Percentiles rank a stretch among this genome's conserved stretches.
phyloP scores from a whole-genome alignment of 2,113 vertebrate species.

The Acanthochromis polyacanthus region DNA sequence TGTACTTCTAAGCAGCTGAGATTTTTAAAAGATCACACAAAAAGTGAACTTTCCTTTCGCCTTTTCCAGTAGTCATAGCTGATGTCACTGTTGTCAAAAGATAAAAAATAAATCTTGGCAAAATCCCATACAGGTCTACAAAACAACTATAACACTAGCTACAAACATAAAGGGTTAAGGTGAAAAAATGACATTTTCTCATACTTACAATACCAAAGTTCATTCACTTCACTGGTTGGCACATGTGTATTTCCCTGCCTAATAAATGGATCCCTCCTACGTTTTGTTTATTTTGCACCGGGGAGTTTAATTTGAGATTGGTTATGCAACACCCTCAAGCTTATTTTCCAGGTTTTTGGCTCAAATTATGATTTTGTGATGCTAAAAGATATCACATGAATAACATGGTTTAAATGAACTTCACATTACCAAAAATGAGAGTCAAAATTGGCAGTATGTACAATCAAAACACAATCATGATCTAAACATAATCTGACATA shows the following conservation, averaged over 20 bases:
- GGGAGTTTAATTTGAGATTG: conserved; percentile 18
- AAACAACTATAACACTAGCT: not conserved
- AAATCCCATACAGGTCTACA: not conserved
- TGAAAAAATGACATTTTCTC: not conserved
- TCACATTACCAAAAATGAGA: not conserved
- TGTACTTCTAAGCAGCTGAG: not conserved
- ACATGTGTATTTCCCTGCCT: conserved; percentile 47
- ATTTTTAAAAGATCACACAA: conserved; percentile 10
- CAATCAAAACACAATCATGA: too few relatives aligned
- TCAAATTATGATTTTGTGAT: conserved; percentile 50
- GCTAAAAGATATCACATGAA: conserved; percentile 59
- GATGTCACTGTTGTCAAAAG: not conserved
- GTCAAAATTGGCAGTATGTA: not conserved
- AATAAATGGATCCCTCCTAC: conserved; percentile 4
- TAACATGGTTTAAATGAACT: conserved; percentile 68
- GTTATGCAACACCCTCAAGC: conserved; percentile 22
- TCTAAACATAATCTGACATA: not conserved
- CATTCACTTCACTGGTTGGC: conserved; percentile 29
- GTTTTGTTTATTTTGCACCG: conserved; percentile 29
- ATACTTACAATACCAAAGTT: not conserved
- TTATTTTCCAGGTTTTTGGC: not conserved
- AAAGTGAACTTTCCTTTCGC: not conserved
- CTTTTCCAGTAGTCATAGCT: not conserved
- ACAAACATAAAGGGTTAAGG: too few relatives aligned
- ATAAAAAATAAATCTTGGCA: not conserved